Conservation (phyloP, 2,797 vertebrate species). For the Babyrousa celebensis region DNA sequence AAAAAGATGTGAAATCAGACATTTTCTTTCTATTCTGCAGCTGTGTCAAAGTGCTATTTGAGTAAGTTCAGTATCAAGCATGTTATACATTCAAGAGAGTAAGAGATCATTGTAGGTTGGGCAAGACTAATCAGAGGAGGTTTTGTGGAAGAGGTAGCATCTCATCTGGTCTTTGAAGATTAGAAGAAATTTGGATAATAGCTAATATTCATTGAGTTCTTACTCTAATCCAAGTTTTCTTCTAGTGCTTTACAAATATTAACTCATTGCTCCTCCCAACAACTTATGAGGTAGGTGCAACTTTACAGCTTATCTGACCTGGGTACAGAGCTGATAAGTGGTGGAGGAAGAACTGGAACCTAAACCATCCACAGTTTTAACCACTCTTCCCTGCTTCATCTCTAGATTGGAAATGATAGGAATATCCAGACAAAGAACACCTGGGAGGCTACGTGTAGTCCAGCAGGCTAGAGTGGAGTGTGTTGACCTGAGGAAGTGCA, state of each 20-base stretch:
- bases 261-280: not conserved
- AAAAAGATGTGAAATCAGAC: conserved; percentile 30
- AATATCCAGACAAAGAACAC: not conserved
- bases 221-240: not conserved
- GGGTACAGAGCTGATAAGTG: not conserved
- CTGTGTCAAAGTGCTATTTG: not conserved
- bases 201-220: not conserved
- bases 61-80: conserved; percentile 32
- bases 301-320: not conserved
- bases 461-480: not conserved
- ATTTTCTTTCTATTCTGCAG: not conserved
- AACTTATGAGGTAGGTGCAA: not conserved
- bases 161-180: conserved; percentile 25
- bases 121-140: conserved; percentile 30
- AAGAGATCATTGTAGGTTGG: not conserved
- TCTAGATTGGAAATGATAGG: not conserved
- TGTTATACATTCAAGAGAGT: not conserved
- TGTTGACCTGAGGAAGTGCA: not conserved
- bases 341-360: not conserved
- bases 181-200: not conserved
- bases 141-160: not conserved
- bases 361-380: not conserved
- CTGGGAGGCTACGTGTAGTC: not conserved
- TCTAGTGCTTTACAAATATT: not conserved
- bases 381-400: not conserved